Conservation (phyloP, 2,113 vertebrate genomes). For the Ciconia maguari region DNA sequence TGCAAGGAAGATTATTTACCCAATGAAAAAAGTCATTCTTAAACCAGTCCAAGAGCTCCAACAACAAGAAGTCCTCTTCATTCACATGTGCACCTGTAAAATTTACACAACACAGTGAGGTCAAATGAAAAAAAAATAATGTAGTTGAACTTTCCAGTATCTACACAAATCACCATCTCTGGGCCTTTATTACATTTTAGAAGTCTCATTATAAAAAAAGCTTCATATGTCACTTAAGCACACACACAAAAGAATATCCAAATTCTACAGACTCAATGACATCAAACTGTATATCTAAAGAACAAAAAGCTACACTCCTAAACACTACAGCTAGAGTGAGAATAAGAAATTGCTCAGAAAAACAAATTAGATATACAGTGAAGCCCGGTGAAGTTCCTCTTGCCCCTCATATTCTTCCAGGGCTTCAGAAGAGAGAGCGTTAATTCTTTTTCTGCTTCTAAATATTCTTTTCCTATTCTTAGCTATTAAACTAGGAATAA, state of each 20-base stretch:
- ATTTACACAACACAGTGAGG: background rate
- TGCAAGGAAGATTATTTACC: constrained; percentile 88
- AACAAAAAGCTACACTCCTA: background rate
- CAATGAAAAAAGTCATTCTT: constrained; percentile 92
- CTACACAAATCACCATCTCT: background rate
- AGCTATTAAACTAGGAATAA: background rate
- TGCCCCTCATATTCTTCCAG: background rate
- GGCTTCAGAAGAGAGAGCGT: background rate
- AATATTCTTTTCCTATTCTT: background rate
- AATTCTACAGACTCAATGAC: background rate
- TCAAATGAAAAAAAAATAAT: background rate
- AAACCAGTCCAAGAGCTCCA: constrained; percentile 94
- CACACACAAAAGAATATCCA: background rate
- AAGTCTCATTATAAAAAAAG: background rate
- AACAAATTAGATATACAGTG: background rate
- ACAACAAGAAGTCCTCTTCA: constrained; percentile 86
- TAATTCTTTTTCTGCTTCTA: background rate
- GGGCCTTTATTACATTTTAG: background rate
- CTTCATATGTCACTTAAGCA: background rate
- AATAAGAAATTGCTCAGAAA: background rate
- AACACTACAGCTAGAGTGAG: background rate
- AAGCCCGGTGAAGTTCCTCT: background rate
- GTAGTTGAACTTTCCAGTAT: background rate
- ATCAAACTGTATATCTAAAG: background rate
- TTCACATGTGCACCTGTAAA: constrained; percentile 78